phyloP scores from a whole-genome alignment of 2,888 invertebrate genomes.

The Polymixis flavicincta region DNA sequence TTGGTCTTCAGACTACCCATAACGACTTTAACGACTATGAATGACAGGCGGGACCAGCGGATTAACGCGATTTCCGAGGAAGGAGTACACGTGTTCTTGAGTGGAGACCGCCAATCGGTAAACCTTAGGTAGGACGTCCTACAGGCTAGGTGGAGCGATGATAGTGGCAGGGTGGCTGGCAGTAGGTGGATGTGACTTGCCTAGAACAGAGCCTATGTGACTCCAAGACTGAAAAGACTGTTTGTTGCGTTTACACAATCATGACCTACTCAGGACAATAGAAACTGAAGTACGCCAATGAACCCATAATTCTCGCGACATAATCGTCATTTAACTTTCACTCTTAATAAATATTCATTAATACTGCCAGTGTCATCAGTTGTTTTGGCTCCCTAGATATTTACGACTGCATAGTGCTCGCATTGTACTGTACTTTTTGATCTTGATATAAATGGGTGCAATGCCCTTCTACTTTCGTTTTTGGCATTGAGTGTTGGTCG shows the following conservation, averaged over 20 bases:
- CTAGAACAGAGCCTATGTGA: background rate
- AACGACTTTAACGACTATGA: too few relatives aligned
- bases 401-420: background rate
- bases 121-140: background rate
- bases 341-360: conserved; percentile 15
- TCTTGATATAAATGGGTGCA: conserved; percentile 21
- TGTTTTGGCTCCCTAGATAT: conserved; percentile 30
- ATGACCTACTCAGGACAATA: conserved; percentile 23
- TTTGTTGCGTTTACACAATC: background rate
- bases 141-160: background rate
- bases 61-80: too few relatives aligned
- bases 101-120: background rate
- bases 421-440: conserved; percentile 30
- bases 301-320: background rate
- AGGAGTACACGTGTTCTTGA: background rate
- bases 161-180: background rate
- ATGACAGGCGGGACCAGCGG: too few relatives aligned
- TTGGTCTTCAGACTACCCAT: too few relatives aligned
- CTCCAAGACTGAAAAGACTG: background rate
- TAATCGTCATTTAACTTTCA: conserved; percentile 7
- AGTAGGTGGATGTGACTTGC: background rate
- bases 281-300: background rate
- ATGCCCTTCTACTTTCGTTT: background rate
- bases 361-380: background rate
- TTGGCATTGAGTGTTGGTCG: conserved; percentile 14